These are phyloP conservation scores for Apis dorsata DNA, from an alignment of 1,140 invertebrate species.

Conservation along the genomic window DNA sequence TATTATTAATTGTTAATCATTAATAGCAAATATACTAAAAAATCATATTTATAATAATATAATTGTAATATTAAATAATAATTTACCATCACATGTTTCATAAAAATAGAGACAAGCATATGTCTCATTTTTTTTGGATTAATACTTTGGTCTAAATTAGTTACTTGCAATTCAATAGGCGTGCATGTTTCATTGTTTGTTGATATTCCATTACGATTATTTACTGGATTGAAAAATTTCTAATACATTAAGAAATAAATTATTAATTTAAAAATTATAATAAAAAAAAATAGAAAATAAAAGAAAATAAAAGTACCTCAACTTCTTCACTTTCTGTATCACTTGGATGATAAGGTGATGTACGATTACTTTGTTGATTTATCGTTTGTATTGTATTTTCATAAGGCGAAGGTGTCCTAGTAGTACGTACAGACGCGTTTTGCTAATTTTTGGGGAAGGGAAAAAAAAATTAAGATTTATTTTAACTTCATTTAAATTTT, in stretches of 20 bases:
- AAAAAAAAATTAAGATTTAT: constrained; percentile 3
- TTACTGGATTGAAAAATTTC: constrained; percentile 78
- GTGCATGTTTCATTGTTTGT: constrained; percentile 63
- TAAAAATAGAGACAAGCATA: constrained; percentile 84
- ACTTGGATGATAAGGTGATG: constrained; percentile 72
- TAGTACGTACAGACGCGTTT: constrained; percentile 61
- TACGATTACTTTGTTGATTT: constrained; percentile 67
- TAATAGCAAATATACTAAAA: not conserved
- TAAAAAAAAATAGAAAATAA: not conserved
- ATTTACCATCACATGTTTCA: constrained; percentile 85
- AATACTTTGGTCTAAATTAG: constrained; percentile 89
- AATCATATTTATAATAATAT: not conserved
- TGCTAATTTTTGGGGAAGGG: constrained; percentile 64
- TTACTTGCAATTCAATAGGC: constrained; percentile 86
- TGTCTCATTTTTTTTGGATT: constrained; percentile 86
- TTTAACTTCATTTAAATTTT: not conserved
- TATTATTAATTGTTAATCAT: not conserved
- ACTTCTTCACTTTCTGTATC: constrained; percentile 77
- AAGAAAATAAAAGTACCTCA: constrained; percentile 61
- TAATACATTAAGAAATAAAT: constrained; percentile 50
- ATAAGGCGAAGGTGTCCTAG: constrained; percentile 77
- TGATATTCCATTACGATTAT: constrained; percentile 68
- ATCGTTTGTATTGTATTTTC: constrained; percentile 63
- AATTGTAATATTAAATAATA: constrained; percentile 11
- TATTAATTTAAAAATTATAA: not conserved